phyloP scores from a whole-genome alignment of 1,140 invertebrate genomes.

The Potamilus streckersoni region DNA sequence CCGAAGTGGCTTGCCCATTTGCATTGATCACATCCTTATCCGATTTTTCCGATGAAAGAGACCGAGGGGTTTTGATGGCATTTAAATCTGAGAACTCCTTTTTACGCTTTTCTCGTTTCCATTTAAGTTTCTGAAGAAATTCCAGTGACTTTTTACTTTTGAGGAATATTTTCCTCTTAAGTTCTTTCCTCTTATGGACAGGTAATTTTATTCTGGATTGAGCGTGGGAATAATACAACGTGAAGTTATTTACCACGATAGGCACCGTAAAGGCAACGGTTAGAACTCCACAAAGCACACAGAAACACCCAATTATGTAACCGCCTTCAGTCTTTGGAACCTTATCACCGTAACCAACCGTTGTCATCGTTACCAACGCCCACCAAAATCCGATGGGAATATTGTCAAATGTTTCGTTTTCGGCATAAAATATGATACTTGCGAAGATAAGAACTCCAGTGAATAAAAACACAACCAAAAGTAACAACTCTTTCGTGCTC shows the following conservation, averaged over 20 bases:
- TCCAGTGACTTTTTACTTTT: slow-evolving; percentile 56
- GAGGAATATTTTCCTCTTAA: slow-evolving; percentile 53
- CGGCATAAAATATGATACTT: slow-evolving; percentile 63
- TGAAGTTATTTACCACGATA: slow-evolving; percentile 98
- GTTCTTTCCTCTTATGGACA: slow-evolving; percentile 52
- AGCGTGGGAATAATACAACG: slow-evolving; percentile 91
- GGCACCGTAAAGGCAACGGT: slow-evolving; percentile 97
- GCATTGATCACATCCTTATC: background rate
- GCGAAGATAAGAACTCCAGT: slow-evolving; percentile 66
- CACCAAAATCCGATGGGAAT: slow-evolving; percentile 97
- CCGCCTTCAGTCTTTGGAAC: slow-evolving; percentile 71
- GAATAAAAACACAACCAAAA: slow-evolving; percentile 65
- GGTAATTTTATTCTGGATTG: slow-evolving; percentile 62
- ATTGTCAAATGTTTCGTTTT: slow-evolving; percentile 71
- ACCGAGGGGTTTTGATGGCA: slow-evolving; percentile 30
- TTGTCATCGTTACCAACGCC: slow-evolving; percentile 99
- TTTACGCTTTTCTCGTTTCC: slow-evolving; percentile 38
- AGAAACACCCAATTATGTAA: slow-evolving; percentile 96
- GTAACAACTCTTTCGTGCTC: slow-evolving; percentile 62
- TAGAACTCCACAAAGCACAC: slow-evolving; percentile 94
- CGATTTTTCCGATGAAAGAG: slow-evolving; percentile 33
- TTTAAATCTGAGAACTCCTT: slow-evolving; percentile 31
- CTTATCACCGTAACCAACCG: slow-evolving; percentile 86
- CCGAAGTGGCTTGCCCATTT: background rate
- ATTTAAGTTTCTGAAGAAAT: slow-evolving; percentile 50